Base-by-base conservation (phyloP, 2,888 invertebrate genomes). In the Allygus modestus region DNA sequence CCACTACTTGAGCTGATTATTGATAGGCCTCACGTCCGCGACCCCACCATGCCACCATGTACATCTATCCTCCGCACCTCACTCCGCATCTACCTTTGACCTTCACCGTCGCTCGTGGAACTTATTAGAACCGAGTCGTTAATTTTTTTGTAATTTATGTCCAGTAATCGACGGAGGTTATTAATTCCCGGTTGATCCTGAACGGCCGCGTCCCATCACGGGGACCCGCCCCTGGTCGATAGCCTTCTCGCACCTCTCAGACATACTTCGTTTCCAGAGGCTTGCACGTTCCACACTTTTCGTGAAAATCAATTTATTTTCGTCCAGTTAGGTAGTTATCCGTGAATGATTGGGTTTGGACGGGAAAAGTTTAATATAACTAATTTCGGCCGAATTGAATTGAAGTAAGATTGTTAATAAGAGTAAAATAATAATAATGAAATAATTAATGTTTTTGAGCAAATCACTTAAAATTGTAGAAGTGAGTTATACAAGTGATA, bases 101-200 rank as follows among this genome's bases (percentile, higher is more conserved):
- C 58, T 58, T 58, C 20, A n/a, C 17, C 61, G n/a, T 69, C 31
- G 69, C 69, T 69, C 69, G 69, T 69, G 69, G 69, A 69, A 33
- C 69, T 31, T 69, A 69, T 69, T 69, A 69, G 33, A 69, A 33
- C 31, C 31, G 33, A 69, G 69, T 69, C 69, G 69, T 69, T 69
- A 69, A 69, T 69, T 69, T 33, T 58, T 69, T 69, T 69, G 33
- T 69, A 69, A 69, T 69, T 69, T 69, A 69, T 69, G 69, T 69
- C 69, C 69, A 69, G 69, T 69, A 69, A 69, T 69, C 69, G 69
- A 69, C n/a, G 31, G 0, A 11, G 31, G 33, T 31, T 33, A 69
- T 33, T 69, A 69, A 69, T 69, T 69, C 58, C 58, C 58, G 23
- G 58, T 12, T 58, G 23, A 23, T 20, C 58, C 23, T 58, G 23